Percentiles rank a stretch among this genome's conserved stretches.
These are phyloP conservation scores for Nyctereutes procyonoides DNA, from an alignment of 2,113 vertebrate species.

Conservation along the genomic window DNA sequence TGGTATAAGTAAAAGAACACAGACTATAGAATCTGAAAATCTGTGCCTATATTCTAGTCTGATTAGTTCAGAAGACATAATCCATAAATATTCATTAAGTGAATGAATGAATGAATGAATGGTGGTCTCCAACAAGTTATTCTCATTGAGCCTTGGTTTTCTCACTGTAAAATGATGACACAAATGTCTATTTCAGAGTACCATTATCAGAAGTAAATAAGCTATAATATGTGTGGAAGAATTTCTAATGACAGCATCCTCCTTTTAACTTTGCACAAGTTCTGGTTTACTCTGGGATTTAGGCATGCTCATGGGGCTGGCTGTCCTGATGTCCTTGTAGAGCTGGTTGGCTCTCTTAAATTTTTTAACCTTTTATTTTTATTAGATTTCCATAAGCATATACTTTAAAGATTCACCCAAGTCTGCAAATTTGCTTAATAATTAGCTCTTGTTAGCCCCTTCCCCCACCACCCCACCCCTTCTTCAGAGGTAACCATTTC, in stretches of 20 bases:
- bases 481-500: not conserved
- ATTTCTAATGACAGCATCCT: not conserved
- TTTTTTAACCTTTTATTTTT: not conserved
- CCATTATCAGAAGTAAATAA: not conserved
- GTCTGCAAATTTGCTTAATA: not conserved
- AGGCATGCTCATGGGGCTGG: not conserved
- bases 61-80: not conserved
- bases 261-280: not conserved
- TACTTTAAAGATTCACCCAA: not conserved
- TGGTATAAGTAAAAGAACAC: not conserved
- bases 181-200: not conserved
- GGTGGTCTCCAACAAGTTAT: not conserved
- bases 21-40: not conserved
- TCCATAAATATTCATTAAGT: not conserved
- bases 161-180: not conserved
- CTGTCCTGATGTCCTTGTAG: not conserved
- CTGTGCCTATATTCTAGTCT: not conserved
- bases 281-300: not conserved
- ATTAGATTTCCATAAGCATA: not conserved
- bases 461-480: not conserved
- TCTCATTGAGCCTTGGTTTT: not conserved
- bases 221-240: too few relatives aligned
- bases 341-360: not conserved
- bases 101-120: not conserved
- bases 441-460: not conserved